Evolutionary conservation across 2,113 vertebrate species (phyloP), one percentile per base, ranked within the genome.

Genomic region (Elephas maximus): DNA sequence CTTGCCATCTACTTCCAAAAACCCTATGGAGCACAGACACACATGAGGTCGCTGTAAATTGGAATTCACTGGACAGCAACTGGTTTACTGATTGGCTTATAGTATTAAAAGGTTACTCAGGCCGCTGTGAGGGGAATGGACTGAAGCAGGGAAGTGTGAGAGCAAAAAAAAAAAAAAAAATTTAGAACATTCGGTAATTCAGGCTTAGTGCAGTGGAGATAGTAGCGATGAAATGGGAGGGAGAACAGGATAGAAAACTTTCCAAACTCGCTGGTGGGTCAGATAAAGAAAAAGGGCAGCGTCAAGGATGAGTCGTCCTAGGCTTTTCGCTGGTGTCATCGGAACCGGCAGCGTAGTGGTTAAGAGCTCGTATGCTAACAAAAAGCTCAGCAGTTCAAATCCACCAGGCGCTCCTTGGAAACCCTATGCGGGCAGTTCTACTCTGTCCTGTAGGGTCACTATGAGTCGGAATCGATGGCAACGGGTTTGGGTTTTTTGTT

Each of bases 181-280:
- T 2, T 15, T 6, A 15, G 48, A 41, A 20, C 28, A 6, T 60
- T 73, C 17, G 8, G 71, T 77, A 18, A 62, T 48, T 41, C n/a
- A 74, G 20, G 9, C 60, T 44, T 15, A 41, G 6, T 24, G 44
- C 4, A 7, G 28, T 1, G 77, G 30, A 24, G 69, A 23, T 44
- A 41, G 9, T 0, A 11, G 45, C 8, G 44, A 7, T 3, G 93
- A 51, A 67, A 60, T 0, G 0, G 2, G 7, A 15, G 6, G n/a
- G 62, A 9, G 62, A 63, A 21, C 0, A 12, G 30, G 17, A 71
- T 23, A 2, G 3, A 15, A 37, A 73, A 48, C 23, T 1, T 44
- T 45, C 33, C 28, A 2, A 20, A 6, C 20, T 85, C 11, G 8
- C 14, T 45, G 9, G 30, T 1, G 7, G 44, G 12, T 5, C 18